A percentile compares a stretch with the other conserved stretches of the same genome.
Evolutionary conservation across 2,888 invertebrate genomes (phyloP).

Genomic region (Thymelicus sylvestris): DNA sequence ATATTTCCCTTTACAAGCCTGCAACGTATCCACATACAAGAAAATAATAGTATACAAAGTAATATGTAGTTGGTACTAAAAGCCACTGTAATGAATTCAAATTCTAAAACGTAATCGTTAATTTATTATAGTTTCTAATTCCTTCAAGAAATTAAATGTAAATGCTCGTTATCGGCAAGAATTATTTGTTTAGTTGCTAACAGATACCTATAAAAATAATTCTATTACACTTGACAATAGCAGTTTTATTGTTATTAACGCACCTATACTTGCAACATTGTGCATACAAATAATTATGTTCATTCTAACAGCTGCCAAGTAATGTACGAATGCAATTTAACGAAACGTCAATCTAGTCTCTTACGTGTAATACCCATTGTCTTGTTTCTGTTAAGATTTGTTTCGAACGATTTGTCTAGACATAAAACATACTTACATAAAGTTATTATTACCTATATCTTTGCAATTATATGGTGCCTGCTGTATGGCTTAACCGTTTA

Average conservation of each 20-base stretch:
- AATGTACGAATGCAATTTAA: constrained; percentile 47
- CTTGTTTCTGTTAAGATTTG: not conserved
- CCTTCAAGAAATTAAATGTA: not conserved
- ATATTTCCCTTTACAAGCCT: too few relatives aligned
- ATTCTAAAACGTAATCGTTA: too few relatives aligned
- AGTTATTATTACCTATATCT: too few relatives aligned
- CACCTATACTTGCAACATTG: constrained; percentile 2
- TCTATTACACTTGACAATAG: not conserved
- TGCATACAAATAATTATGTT: not conserved
- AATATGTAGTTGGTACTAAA: too few relatives aligned
- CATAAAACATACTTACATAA: too few relatives aligned
- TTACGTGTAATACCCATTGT: constrained; percentile 43
- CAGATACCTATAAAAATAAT: not conserved
- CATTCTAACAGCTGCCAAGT: constrained; percentile 49
- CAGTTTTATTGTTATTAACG: constrained; percentile 3
- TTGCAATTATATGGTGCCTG: too few relatives aligned
- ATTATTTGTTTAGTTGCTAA: not conserved
- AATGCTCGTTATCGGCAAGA: not conserved
- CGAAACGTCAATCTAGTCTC: constrained; percentile 61
- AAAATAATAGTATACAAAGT: too few relatives aligned
- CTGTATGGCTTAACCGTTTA: too few relatives aligned
- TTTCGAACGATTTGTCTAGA: not conserved
- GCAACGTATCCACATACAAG: too few relatives aligned
- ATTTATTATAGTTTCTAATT: not conserved
- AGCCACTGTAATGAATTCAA: too few relatives aligned